A percentile compares a stretch with the other conserved stretches of the same genome.
phyloP scores from a whole-genome alignment of 2,888 invertebrate species.

The Shargacucullia verbasci region DNA sequence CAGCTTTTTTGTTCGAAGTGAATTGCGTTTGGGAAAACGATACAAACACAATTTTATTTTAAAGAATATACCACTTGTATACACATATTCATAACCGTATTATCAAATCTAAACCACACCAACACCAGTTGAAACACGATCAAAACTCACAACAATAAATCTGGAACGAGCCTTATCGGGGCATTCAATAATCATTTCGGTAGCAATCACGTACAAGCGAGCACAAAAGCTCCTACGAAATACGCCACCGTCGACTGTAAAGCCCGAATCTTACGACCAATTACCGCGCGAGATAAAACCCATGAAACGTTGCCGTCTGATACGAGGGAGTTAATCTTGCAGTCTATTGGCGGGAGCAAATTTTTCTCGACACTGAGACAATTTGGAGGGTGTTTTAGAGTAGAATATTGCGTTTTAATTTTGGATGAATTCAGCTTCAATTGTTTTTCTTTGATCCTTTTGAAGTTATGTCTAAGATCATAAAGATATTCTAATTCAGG shows the following conservation, averaged over 20 bases:
- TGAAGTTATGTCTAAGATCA: too few species aligned
- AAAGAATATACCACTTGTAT: slow-evolving; percentile 16
- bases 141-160: slow-evolving; percentile 57
- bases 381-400: slow-evolving; percentile 38
- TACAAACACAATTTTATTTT: too few species aligned
- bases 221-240: slow-evolving; percentile 68
- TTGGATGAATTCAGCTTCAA: slow-evolving; percentile 17
- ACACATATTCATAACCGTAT: slow-evolving; percentile 15
- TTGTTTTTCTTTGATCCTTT: neutral
- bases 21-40: too few species aligned
- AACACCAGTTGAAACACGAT: slow-evolving; percentile 48
- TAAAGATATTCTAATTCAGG: too few species aligned
- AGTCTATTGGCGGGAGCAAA: slow-evolving; percentile 61
- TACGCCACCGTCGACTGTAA: slow-evolving; percentile 70
- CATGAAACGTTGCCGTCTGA: slow-evolving; percentile 71
- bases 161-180: slow-evolving; percentile 61
- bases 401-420: slow-evolving; percentile 43
- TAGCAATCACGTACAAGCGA: slow-evolving; percentile 69
- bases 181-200: slow-evolving; percentile 70
- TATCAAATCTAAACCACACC: slow-evolving; percentile 31
- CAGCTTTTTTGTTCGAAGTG: too few species aligned
- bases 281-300: slow-evolving; percentile 79
- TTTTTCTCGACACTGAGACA: slow-evolving; percentile 58
- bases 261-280: slow-evolving; percentile 80
- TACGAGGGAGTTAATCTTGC: slow-evolving; percentile 64